phyloP scores from a whole-genome alignment of 2,113 vertebrate species.

The Chaetops frenatus region DNA sequence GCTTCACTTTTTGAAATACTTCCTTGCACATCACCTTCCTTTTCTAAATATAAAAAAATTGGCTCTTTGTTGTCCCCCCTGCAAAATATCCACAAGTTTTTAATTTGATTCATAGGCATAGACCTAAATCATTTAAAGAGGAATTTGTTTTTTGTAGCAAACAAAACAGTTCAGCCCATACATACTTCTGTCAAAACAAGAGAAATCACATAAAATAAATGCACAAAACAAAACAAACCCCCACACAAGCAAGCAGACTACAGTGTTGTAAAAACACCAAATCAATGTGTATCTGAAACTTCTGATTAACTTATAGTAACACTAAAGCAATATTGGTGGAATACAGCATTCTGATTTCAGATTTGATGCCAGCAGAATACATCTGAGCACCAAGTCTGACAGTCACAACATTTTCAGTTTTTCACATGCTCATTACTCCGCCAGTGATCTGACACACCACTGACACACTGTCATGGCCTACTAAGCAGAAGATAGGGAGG shows the following conservation, averaged over 20 bases:
- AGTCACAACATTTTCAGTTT: neutral
- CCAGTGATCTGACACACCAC: neutral
- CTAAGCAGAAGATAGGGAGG: neutral
- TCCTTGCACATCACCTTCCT: neutral
- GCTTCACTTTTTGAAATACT: neutral
- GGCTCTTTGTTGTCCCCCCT: neutral
- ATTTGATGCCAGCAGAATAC: neutral
- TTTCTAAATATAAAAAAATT: neutral
- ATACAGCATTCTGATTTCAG: neutral
- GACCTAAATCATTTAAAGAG: neutral
- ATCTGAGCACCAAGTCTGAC: neutral
- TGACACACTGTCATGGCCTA: neutral
- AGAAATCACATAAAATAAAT: neutral
- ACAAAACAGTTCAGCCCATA: neutral
- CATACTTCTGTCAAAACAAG: neutral
- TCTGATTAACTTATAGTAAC: neutral
- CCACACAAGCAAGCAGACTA: neutral
- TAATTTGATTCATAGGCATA: neutral
- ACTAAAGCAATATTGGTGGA: neutral
- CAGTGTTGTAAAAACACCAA: neutral
- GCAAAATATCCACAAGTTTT: neutral
- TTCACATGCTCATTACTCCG: neutral
- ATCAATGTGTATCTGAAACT: neutral
- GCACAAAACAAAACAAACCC: accelerated
- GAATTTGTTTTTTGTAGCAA: neutral